Percentiles rank a stretch among this genome's conserved stretches.
phyloP scores from a whole-genome alignment of 2,888 invertebrate species.

The Frankliniella intonsa region DNA sequence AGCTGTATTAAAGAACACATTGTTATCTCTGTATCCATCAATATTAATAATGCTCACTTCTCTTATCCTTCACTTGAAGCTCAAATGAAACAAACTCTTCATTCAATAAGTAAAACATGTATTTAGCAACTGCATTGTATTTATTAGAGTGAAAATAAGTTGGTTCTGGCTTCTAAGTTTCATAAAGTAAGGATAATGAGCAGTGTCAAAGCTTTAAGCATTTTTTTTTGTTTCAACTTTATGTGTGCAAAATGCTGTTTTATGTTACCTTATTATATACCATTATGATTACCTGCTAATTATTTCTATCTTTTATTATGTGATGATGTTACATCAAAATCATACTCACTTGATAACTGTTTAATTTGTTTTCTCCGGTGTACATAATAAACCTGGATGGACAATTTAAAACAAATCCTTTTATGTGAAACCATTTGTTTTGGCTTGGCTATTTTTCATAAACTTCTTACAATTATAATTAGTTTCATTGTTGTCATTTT shows the following conservation, averaged over 20 bases:
- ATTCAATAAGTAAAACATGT: not conserved
- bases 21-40: not conserved
- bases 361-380: not conserved
- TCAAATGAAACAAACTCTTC: not conserved
- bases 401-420: too few relatives aligned
- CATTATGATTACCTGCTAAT: conserved; percentile 4
- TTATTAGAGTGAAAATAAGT: not conserved
- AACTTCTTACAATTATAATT: not conserved
- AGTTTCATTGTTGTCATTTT: not conserved
- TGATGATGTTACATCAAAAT: not conserved
- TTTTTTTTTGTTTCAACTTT: not conserved
- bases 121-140: not conserved
- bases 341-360: not conserved
- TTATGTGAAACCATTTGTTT: too few relatives aligned
- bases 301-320: not conserved
- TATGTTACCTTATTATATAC: conserved; percentile 25
- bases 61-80: not conserved
- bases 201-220: not conserved
- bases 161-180: not conserved
- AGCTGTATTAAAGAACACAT: not conserved
- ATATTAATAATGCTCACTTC: not conserved
- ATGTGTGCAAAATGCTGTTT: conserved; percentile 25
- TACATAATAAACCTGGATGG: too few relatives aligned
- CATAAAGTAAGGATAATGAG: not conserved
- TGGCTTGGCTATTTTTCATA: too few relatives aligned